Percentiles rank a stretch among this genome's conserved stretches.
Conservation (phyloP, 2,797 vertebrate genomes). For the Tokudaia tokunoshimensis region DNA sequence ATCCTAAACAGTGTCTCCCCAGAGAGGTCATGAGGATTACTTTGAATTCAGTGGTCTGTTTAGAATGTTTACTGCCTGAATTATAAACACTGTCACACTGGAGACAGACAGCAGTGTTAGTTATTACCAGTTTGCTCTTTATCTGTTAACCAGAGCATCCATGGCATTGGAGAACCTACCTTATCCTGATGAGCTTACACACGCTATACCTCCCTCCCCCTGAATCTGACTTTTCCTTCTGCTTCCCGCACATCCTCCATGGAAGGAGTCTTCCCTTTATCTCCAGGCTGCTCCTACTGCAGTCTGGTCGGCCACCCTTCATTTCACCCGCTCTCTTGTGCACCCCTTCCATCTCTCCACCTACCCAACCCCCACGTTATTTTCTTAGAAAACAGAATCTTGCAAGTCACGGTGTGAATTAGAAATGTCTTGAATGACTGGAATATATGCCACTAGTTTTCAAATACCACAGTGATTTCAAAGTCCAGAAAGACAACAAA, state of each 20-base stretch:
- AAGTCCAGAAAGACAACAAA: neutral
- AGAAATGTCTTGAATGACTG: neutral
- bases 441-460: neutral
- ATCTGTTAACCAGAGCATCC: neutral
- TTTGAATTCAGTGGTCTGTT: slow-evolving; percentile 26
- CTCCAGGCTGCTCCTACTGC: neutral
- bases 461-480: neutral
- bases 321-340: neutral
- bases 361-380: neutral
- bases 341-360: neutral
- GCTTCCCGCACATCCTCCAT: neutral
- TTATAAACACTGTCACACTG: neutral
- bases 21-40: neutral
- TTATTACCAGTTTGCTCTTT: neutral
- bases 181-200: neutral
- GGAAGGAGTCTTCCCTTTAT: neutral
- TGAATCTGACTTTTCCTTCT: neutral
- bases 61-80: neutral
- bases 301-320: neutral
- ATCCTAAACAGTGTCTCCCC: neutral
- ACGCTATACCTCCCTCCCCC: neutral
- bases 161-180: neutral
- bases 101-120: neutral
- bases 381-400: slow-evolving; percentile 22
- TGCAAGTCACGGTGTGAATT: neutral